Percentiles rank a stretch among this genome's conserved stretches.
These are phyloP conservation scores for Synanthedon andrenaeformis DNA, from an alignment of 2,888 invertebrate species.

Conservation along the genomic window DNA sequence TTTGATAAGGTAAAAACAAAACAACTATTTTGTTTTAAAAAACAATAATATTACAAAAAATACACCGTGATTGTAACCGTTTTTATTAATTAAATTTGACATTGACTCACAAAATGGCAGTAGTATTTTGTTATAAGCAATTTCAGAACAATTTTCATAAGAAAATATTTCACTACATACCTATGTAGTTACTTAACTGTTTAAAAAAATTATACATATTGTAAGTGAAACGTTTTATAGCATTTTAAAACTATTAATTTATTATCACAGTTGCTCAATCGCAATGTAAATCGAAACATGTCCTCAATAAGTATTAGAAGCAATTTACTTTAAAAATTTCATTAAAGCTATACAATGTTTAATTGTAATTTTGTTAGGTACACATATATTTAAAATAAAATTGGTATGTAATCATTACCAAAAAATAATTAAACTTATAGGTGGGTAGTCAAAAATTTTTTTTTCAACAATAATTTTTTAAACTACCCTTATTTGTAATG, in stretches of 20 bases:
- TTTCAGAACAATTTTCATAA: slow-evolving; percentile 10
- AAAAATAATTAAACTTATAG: no score
- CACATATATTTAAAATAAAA: no score
- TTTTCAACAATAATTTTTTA: no score
- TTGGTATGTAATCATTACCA: no score
- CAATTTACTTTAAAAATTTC: not conserved
- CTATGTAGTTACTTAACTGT: not conserved
- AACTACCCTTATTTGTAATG: no score
- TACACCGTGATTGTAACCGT: no score
- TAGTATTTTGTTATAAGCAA: slow-evolving; percentile 43
- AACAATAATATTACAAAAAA: no score
- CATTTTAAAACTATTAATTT: slow-evolving; percentile 9
- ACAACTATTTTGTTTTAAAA: no score
- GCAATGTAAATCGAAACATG: slow-evolving; percentile 27
- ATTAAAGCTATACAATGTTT: not conserved
- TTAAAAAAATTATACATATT: not conserved
- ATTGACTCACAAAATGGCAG: slow-evolving; percentile 43
- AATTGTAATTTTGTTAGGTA: not conserved
- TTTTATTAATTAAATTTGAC: no score
- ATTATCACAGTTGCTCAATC: slow-evolving; percentile 60
- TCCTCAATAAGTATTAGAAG: not conserved
- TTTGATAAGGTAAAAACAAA: no score
- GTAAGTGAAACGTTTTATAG: not conserved
- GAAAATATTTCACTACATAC: not conserved
- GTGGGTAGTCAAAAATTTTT: no score